Evolutionary conservation across 2,113 vertebrate species (phyloP), one percentile per base, ranked within the genome.

Genomic region (Rhizomys pruinosus): DNA sequence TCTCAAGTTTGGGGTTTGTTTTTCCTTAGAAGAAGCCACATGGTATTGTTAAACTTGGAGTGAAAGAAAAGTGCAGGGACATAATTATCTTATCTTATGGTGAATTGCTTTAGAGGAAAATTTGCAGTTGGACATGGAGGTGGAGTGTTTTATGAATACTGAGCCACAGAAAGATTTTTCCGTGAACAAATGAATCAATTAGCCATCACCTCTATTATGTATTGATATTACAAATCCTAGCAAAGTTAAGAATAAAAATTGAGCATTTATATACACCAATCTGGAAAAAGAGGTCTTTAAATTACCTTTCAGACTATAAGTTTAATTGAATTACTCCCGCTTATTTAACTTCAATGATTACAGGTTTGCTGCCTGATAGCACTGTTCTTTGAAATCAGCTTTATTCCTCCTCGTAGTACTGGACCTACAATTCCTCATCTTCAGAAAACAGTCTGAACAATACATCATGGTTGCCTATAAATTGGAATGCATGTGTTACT

Each of bases 251-350:
- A 78, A 47, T 92, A 93, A 94, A 97, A 87, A 10, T 3, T 92
- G 47, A 82, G 4, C 39, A 63, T 90, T 95, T 96, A 25, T 96
- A 22, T 37, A 87, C 55, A 94, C 34, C 2, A 87, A 63, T 79
- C 71, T 64, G 64, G 78, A 96, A 81, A 55, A 37, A 95, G 84
- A 93, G 12, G 27, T 6, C 89, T 94, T 79, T 87, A 74, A 80
- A 89, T 91, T 77, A 87, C 80, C 39, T 94, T 92, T 95, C 82
- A 88, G 94, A 78, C 63, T 94, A 90, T 79, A 96, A 95, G 57
- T 44, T 88, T 88, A 55, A 69, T 94, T 89, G 71, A 81, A 73
- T 2, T 55, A 82, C 37, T 91, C 15, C 11, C 22, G 87, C 85
- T 82, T 92, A 96, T 97, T 97, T 87, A 37, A 27, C 42, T 79